Percentiles rank a stretch among this genome's conserved stretches.
Evolutionary conservation across 2,888 invertebrate species (phyloP).

Genomic region (Drosophila ezoana): DNA sequence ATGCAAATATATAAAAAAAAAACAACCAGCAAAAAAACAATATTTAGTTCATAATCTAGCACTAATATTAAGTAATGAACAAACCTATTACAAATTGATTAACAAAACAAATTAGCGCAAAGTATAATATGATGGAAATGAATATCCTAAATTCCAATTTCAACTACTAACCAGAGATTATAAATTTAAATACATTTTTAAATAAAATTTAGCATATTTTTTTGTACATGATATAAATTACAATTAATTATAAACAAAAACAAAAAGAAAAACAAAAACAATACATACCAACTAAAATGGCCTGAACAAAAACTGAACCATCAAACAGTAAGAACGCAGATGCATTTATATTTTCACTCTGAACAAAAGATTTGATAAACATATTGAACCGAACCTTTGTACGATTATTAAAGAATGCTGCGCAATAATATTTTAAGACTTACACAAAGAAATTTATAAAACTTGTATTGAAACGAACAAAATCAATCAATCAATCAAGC

Average conservation of each 20-base stretch:
- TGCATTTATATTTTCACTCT: slow-evolving; percentile 79
- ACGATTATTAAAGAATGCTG: slow-evolving; percentile 54
- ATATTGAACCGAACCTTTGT: slow-evolving; percentile 49
- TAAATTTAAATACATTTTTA: slow-evolving; percentile 61
- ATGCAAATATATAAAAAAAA: slow-evolving; percentile 38
- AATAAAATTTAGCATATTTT: slow-evolving; percentile 74
- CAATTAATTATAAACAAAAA: slow-evolving; percentile 43
- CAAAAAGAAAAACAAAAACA: slow-evolving; percentile 19
- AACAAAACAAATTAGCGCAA: slow-evolving; percentile 69
- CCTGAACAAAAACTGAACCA: slow-evolving; percentile 52
- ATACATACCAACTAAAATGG: slow-evolving; percentile 54
- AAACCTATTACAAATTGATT: slow-evolving; percentile 53
- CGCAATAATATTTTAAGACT: slow-evolving; percentile 74
- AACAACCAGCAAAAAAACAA: slow-evolving; percentile 45
- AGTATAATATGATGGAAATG: slow-evolving; percentile 59
- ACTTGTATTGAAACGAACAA: slow-evolving; percentile 58
- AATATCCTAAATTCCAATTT: slow-evolving; percentile 72
- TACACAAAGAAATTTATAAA: slow-evolving; percentile 63
- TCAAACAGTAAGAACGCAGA: slow-evolving; percentile 54
- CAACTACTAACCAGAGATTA: slow-evolving; percentile 75
- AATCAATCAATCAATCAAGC: slow-evolving; percentile 46
- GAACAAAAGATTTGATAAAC: slow-evolving; percentile 51
- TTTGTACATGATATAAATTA: slow-evolving; percentile 66
- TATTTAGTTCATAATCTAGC: slow-evolving; percentile 78
- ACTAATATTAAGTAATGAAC: slow-evolving; percentile 74